phyloP scores from a whole-genome alignment of 1,140 invertebrate species.

The Ganaspis sp. region DNA sequence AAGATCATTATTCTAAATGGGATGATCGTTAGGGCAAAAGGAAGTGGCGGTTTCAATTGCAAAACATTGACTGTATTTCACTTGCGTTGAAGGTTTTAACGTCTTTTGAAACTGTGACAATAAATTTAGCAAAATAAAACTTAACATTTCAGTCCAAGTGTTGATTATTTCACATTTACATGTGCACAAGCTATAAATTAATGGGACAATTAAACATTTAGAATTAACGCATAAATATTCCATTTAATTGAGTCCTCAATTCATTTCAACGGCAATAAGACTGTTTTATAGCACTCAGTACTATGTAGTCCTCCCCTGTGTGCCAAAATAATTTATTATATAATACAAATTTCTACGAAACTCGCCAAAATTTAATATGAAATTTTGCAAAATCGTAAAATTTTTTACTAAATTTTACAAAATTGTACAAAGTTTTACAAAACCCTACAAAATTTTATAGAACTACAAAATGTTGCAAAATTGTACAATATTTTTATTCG shows the following conservation, averaged over 20 bases:
- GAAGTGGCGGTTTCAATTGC: background rate
- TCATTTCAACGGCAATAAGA: background rate
- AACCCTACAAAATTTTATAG: no score
- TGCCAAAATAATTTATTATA: no score
- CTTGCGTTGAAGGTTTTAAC: no score
- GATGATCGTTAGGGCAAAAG: conserved; percentile 17
- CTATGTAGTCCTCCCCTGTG: no score
- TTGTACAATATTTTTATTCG: no score
- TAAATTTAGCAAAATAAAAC: background rate
- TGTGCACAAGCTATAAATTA: background rate
- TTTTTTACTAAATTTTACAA: no score
- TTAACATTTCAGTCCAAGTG: background rate
- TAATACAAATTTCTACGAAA: no score
- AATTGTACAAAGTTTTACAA: no score
- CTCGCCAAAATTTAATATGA: no score
- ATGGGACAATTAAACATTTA: background rate
- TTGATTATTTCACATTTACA: background rate
- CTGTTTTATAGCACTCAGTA: background rate
- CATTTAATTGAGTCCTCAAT: background rate
- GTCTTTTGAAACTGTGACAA: background rate
- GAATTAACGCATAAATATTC: background rate
- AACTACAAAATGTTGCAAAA: no score
- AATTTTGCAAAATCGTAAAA: no score
- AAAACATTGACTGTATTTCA: background rate
- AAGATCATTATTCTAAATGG: conserved; percentile 13